Base-by-base conservation (phyloP, 2,113 vertebrate genomes). In the Agelaius phoeniceus region DNA sequence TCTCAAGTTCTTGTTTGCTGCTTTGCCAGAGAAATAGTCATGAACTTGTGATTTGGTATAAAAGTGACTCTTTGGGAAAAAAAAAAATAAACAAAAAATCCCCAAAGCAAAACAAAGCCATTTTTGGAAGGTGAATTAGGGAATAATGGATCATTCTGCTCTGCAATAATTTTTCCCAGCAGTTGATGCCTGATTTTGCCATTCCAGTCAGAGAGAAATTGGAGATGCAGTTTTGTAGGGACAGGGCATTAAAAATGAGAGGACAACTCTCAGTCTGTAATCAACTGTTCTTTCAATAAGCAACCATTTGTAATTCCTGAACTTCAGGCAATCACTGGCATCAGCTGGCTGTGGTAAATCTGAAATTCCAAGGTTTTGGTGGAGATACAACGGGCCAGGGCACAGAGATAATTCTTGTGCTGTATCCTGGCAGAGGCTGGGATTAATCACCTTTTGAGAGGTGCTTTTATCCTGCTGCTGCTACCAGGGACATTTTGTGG, bases 1-100 rank as follows among this genome's bases (percentile, higher is more conserved):
- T 87, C 23, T 96, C 43, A 54, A 94, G 37, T 84, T 93, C 54
- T 87, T 84, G 71, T 81, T 84, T 85, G 78, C 89, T 87, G 57
- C 74, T 72, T 11, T 93, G 91, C 89, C 93, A 96, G 89, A 89
- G 43, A 55, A 96, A 91, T 67, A 95, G 84, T 96, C 89, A 93
- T 92, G 77, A 91, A 63, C 71, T 94, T 90, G 90, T 95, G 87
- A 96, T 94, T 79, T 83, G 62, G 41, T 96, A 52, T 67, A 84
- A 39, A 94, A 93, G 31, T 91, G 51, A 20, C 74, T 6, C 7
- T 62, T 79, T 51, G 15, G 41, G 35, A 19, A 71, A 54, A 68
- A 27, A 27, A 51, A 59, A 48, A 73, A 84, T 43, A 83, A 87
- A 87, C 51, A 48, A 77, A 59, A 22, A 84, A 57, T 15, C 15